A percentile compares a stretch with the other conserved stretches of the same genome.
phyloP scores from a whole-genome alignment of 2,113 vertebrate species.

The Catharus minimus region DNA sequence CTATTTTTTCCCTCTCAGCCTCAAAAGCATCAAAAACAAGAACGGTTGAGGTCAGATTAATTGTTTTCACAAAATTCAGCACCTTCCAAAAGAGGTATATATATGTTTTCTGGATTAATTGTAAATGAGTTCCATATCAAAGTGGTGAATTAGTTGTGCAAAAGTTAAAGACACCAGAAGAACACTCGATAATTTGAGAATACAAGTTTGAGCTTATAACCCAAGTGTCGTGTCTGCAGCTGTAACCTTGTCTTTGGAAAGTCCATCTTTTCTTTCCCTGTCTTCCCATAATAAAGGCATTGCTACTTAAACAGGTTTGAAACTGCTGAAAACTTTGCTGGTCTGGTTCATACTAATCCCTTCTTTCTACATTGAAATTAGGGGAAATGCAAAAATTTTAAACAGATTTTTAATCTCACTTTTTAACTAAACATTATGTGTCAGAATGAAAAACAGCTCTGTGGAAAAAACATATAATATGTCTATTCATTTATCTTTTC shows the following conservation, averaged over 20 bases:
- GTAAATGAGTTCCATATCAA: not conserved
- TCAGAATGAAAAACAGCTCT: not conserved
- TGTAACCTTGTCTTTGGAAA: not conserved
- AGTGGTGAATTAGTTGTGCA: not conserved
- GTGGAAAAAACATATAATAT: not conserved
- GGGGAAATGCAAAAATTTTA: not conserved
- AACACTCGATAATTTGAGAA: not conserved
- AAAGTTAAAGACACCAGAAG: not conserved
- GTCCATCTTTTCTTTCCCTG: not conserved
- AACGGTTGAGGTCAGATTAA: not conserved
- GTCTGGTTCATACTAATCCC: not conserved
- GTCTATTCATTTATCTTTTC: conserved; percentile 3
- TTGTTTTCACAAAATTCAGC: not conserved
- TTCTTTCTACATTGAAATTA: not conserved
- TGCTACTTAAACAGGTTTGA: not conserved
- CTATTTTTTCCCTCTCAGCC: not conserved
- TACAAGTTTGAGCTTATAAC: not conserved
- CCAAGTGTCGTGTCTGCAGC: not conserved
- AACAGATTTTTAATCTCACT: not conserved
- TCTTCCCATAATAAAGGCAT: not conserved
- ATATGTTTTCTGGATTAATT: not conserved
- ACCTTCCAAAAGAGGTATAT: not conserved
- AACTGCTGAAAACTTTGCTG: not conserved
- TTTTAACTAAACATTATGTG: not conserved
- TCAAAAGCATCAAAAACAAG: not conserved